A percentile compares a stretch with the other conserved stretches of the same genome.
Evolutionary conservation across 2,888 invertebrate genomes (phyloP).

Genomic region (Agrenia bidenticulata): DNA sequence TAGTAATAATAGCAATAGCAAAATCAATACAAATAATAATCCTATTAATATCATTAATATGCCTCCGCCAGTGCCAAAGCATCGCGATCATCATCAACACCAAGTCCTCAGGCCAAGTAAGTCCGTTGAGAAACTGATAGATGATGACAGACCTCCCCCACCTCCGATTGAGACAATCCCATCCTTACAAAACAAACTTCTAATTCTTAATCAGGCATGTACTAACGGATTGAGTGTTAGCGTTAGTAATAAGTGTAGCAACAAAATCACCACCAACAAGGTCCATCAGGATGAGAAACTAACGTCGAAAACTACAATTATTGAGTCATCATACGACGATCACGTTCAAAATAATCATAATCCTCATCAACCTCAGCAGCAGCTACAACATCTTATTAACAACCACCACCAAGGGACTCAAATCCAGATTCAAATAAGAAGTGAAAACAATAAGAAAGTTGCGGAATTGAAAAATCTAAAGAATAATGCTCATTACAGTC

Average conservation of each 20-base stretch:
- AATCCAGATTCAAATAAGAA: constrained; percentile 36
- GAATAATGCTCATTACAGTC: constrained; percentile 9
- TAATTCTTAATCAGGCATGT: constrained; percentile 25
- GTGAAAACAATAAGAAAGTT: constrained; percentile 11
- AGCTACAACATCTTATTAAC: background rate
- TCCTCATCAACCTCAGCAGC: background rate
- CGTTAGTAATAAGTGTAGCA: constrained; percentile 33
- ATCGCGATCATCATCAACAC: constrained; percentile 35
- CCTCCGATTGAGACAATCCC: constrained; percentile 91
- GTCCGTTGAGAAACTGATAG: constrained; percentile 57
- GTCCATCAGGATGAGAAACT: background rate
- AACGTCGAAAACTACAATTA: constrained; percentile 1
- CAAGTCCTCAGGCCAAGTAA: constrained; percentile 29
- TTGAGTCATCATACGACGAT: constrained; percentile 16
- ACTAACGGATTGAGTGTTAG: constrained; percentile 30
- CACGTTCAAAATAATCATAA: constrained; percentile 11
- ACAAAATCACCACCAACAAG: background rate
- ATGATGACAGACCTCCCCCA: constrained; percentile 72
- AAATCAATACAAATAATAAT: background rate
- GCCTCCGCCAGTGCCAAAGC: constrained; percentile 56
- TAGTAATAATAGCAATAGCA: background rate
- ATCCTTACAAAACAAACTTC: constrained; percentile 65
- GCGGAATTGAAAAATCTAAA: constrained; percentile 19
- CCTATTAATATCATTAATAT: constrained; percentile 13
- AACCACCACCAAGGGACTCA: constrained; percentile 16